These are phyloP conservation scores for Vipera ursinii DNA, from an alignment of 2,797 vertebrate species.

Conservation along the genomic window DNA sequence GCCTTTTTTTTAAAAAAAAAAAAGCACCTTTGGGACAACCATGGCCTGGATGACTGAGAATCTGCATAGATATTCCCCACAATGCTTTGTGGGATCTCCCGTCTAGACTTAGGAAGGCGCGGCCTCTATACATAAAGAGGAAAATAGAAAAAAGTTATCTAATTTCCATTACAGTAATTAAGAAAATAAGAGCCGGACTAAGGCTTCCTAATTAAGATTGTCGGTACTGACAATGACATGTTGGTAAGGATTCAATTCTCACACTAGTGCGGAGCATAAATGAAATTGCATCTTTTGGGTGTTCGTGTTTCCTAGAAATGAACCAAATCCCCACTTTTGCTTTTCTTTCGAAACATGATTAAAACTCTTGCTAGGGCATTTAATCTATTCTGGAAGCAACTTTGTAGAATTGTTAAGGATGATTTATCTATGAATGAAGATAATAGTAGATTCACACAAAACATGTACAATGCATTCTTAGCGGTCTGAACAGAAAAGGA, in stretches of 20 bases:
- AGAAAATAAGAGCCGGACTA: background rate
- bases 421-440: background rate
- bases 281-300: background rate
- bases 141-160: background rate
- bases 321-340: background rate
- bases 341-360: background rate
- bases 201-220: background rate
- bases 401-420: background rate
- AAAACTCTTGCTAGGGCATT: background rate
- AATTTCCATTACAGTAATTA: background rate
- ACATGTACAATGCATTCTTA: background rate
- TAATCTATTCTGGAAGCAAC: background rate
- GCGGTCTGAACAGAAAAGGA: background rate
- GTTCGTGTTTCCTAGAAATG: background rate
- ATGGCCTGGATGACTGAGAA: too few species aligned
- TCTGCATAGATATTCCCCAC: too few species aligned
- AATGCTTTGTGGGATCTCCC: too few species aligned
- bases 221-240: background rate
- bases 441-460: background rate
- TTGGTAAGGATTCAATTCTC: background rate
- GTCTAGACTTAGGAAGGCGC: too few species aligned
- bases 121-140: background rate
- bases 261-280: background rate
- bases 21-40: too few species aligned
- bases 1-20: too few species aligned